These are phyloP conservation scores for Onychostoma macrolepis DNA, from an alignment of 2,113 vertebrate genomes.

Conservation along the genomic window DNA sequence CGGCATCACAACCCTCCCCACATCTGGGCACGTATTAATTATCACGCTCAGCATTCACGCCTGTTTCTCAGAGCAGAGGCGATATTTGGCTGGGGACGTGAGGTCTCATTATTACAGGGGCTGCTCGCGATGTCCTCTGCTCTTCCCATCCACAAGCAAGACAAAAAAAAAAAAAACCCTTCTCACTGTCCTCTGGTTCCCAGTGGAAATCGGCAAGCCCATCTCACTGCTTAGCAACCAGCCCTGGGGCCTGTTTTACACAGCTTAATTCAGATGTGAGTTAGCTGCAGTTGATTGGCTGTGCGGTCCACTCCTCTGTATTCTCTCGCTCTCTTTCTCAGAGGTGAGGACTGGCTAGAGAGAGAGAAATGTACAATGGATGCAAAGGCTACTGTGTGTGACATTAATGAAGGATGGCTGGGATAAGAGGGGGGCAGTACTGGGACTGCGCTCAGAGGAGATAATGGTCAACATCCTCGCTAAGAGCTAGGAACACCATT, in stretches of 20 bases:
- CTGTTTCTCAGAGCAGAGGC: conserved; percentile 38
- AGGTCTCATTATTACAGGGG: conserved; percentile 55
- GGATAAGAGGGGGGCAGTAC: conserved; percentile 46
- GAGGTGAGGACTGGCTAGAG: conserved; percentile 50
- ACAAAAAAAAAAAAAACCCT: conserved; percentile 68
- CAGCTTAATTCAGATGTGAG: conserved; percentile 82
- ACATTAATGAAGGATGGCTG: conserved; percentile 74
- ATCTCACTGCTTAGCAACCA: conserved; percentile 83
- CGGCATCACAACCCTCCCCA: conserved; percentile 36
- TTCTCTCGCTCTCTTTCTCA: conserved; percentile 42
- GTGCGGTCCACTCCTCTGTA: conserved; percentile 51
- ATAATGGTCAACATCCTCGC: conserved; percentile 48
- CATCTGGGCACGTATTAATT: conserved; percentile 54
- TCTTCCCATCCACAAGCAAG: conserved; percentile 44
- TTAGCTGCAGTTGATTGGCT: conserved; percentile 75
- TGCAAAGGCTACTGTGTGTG: conserved; percentile 64
- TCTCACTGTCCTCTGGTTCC: conserved; percentile 73
- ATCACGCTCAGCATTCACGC: conserved; percentile 38
- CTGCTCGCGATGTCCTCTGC: conserved; percentile 45
- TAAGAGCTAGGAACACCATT: conserved; percentile 42
- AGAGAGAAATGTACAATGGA: conserved; percentile 65
- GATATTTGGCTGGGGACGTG: conserved; percentile 53
- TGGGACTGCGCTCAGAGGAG: conserved; percentile 42
- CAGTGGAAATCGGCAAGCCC: conserved; percentile 76
- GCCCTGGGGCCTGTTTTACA: conserved; percentile 81